phyloP scores from a whole-genome alignment of 2,113 vertebrate species.

The Stigmatopora argus region DNA sequence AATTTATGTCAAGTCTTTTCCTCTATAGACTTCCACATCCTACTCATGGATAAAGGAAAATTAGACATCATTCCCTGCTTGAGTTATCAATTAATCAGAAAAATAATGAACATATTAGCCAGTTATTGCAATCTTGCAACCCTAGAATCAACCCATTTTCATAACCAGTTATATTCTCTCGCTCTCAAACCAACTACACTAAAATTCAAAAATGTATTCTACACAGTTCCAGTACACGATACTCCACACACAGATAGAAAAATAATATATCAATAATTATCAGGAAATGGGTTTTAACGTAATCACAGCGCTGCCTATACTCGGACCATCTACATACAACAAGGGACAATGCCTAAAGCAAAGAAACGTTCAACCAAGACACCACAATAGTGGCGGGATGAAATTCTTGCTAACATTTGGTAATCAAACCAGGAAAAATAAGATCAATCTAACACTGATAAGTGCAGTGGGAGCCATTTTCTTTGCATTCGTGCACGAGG shows the following conservation, averaged over 20 bases:
- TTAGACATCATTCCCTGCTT: no score
- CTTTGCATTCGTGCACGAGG: constrained; percentile 33
- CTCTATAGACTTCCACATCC: no score
- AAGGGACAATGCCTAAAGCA: constrained; percentile 38
- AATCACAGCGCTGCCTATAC: constrained; percentile 17
- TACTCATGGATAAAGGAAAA: no score
- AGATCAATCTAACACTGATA: constrained; percentile 17
- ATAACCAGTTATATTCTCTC: not conserved
- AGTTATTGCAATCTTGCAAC: no score
- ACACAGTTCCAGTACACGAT: constrained; percentile 23
- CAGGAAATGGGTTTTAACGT: constrained; percentile 14
- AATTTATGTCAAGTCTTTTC: no score
- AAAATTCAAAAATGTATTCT: constrained; percentile 26
- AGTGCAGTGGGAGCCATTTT: constrained; percentile 15
- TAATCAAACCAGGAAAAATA: not conserved
- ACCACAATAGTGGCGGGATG: not conserved
- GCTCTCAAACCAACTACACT: constrained; percentile 9
- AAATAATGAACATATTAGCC: no score
- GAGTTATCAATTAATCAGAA: no score
- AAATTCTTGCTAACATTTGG: not conserved
- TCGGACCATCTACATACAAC: constrained; percentile 31
- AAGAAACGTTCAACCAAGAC: constrained; percentile 16
- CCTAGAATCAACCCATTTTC: not conserved
- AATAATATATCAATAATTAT: constrained; percentile 4
- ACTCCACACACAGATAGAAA: constrained; percentile 14